Percentiles rank a stretch among this genome's conserved stretches.
These are phyloP conservation scores for Oscheius sp. DNA, from an alignment of 1,140 invertebrate genomes.

Conservation along the genomic window DNA sequence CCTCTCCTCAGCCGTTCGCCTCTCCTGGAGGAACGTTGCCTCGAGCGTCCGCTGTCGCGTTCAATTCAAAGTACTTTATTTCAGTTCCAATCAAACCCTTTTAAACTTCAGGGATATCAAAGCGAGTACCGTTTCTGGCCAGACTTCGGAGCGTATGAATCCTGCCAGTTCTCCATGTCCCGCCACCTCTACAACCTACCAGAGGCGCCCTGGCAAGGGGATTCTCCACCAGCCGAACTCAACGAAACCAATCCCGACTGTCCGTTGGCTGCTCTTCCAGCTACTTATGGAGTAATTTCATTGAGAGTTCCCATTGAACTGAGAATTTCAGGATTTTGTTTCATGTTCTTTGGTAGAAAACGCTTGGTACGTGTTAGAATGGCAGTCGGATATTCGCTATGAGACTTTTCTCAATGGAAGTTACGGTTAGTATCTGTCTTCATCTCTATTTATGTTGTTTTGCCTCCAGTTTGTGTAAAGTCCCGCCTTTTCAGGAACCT, in stretches of 20 bases:
- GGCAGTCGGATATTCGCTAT: background rate
- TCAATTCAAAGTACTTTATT: background rate
- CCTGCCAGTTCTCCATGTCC: background rate
- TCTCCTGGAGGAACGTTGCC: background rate
- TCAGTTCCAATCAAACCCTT: background rate
- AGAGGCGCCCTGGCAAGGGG: background rate
- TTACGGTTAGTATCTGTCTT: constrained; percentile 4
- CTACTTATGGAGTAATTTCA: constrained; percentile 9
- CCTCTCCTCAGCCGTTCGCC: background rate
- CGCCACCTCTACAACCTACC: constrained; percentile 4
- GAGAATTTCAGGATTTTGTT: constrained; percentile 9
- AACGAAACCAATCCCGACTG: constrained; percentile 3
- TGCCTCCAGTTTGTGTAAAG: background rate
- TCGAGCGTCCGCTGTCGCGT: background rate
- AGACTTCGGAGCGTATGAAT: constrained; percentile 10
- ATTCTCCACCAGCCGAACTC: background rate
- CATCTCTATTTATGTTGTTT: no score
- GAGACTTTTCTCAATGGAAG: background rate
- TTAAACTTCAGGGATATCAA: constrained; percentile 6
- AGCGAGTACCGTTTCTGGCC: constrained; percentile 5
- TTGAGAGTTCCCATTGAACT: background rate
- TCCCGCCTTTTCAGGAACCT: background rate
- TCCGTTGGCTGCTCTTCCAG: background rate
- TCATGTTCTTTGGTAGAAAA: background rate
- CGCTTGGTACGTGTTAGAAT: constrained; percentile 9